Evolutionary conservation across 2,888 invertebrate species (phyloP).

Genomic region (Aproaerema taeniolella): DNA sequence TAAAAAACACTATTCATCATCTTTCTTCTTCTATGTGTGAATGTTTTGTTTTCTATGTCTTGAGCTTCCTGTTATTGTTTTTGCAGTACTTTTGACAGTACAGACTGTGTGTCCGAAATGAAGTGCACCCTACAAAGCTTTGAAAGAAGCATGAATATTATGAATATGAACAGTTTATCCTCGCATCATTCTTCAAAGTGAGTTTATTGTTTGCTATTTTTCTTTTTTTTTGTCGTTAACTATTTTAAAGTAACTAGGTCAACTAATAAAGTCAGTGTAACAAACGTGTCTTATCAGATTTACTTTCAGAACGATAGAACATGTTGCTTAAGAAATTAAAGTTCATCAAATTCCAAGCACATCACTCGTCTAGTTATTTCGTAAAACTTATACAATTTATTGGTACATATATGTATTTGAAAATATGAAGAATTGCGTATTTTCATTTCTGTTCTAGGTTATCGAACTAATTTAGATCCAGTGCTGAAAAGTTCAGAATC

Average conservation of each 20-base stretch:
- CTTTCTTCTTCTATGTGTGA: constrained; percentile 10
- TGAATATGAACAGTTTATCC: constrained; percentile 65
- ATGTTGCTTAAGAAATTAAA: too few relatives aligned
- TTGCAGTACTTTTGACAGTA: constrained; percentile 76
- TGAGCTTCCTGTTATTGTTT: constrained; percentile 65
- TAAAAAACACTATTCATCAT: constrained; percentile 4
- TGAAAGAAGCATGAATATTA: constrained; percentile 71
- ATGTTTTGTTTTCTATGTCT: constrained; percentile 21
- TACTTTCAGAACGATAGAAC: too few relatives aligned
- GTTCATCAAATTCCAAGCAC: too few relatives aligned
- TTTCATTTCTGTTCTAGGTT: too few relatives aligned
- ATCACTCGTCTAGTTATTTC: too few relatives aligned
- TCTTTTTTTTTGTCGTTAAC: not conserved
- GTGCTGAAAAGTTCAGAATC: too few relatives aligned
- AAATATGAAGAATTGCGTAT: too few relatives aligned
- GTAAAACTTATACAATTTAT: too few relatives aligned
- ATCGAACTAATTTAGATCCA: too few relatives aligned
- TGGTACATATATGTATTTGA: too few relatives aligned
- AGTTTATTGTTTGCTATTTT: constrained; percentile 31
- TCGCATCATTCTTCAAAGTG: constrained; percentile 66
- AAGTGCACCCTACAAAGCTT: constrained; percentile 64
- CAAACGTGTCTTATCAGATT: too few relatives aligned
- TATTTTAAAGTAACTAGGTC: too few relatives aligned
- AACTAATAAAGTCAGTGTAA: not conserved
- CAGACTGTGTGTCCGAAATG: constrained; percentile 69